phyloP scores from a whole-genome alignment of 2,888 invertebrate genomes.

The Strigamia crassipes region DNA sequence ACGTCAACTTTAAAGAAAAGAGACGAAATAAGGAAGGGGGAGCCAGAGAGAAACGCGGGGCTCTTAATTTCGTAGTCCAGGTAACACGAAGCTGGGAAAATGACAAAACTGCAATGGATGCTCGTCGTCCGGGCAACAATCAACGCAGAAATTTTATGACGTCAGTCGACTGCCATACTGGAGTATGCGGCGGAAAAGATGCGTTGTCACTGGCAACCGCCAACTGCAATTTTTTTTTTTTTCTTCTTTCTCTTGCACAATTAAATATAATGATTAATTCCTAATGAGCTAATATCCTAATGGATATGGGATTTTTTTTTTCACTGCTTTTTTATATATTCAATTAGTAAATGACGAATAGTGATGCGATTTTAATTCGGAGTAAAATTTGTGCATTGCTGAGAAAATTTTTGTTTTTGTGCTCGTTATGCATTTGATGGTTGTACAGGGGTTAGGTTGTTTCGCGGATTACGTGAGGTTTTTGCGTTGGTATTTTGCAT shows the following conservation, averaged over 20 bases:
- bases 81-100: constrained; percentile 10
- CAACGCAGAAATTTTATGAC: background rate
- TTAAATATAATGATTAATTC: background rate
- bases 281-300: constrained; percentile 10
- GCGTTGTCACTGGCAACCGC: background rate
- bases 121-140: background rate
- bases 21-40: no score
- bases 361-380: no score
- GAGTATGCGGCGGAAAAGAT: constrained; percentile 10
- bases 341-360: no score
- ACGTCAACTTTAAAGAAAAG: constrained; percentile 10
- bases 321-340: background rate
- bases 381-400: no score
- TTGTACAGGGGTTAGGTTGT: no score
- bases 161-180: background rate
- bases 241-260: no score
- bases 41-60: background rate
- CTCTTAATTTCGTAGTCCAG: constrained; percentile 2
- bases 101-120: constrained; percentile 10
- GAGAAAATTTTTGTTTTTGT: no score
- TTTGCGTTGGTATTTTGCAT: no score
- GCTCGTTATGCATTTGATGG: no score
- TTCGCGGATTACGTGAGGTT: no score
- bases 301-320: background rate
- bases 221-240: background rate